A percentile compares a stretch with the other conserved stretches of the same genome.
Evolutionary conservation across 2,113 vertebrate genomes (phyloP).

Genomic region (Xerus inauris): DNA sequence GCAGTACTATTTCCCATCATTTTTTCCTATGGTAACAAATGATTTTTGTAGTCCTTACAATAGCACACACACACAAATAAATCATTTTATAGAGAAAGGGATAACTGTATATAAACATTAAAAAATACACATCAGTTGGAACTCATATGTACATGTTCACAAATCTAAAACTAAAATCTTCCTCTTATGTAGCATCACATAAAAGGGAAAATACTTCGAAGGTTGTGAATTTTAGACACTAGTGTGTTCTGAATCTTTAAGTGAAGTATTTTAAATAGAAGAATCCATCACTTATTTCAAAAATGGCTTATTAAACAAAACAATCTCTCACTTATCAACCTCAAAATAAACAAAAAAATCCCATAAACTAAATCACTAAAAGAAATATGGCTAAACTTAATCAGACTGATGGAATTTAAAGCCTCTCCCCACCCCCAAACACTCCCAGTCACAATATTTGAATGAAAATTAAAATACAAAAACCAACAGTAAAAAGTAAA

Average conservation of each 20-base stretch:
- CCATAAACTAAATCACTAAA: slow-evolving; percentile 44
- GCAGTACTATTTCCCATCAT: slow-evolving; percentile 16
- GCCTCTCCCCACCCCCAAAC: background rate
- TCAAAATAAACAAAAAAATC: slow-evolving; percentile 23
- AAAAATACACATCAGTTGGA: slow-evolving; percentile 61
- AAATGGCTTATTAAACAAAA: slow-evolving; percentile 60
- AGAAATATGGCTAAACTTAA: slow-evolving; percentile 36
- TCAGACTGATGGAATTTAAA: slow-evolving; percentile 35
- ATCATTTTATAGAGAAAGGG: slow-evolving; percentile 31
- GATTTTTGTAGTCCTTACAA: slow-evolving; percentile 42
- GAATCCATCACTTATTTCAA: slow-evolving; percentile 52
- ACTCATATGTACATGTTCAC: background rate
- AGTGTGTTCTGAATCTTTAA: slow-evolving; percentile 63
- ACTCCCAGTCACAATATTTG: slow-evolving; percentile 43
- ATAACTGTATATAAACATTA: background rate
- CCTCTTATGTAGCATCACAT: slow-evolving; percentile 40
- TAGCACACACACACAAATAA: slow-evolving; percentile 32
- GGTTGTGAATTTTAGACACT: slow-evolving; percentile 61
- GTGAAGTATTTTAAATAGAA: slow-evolving; percentile 62
- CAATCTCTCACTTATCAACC: slow-evolving; percentile 1
- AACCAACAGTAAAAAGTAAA: slow-evolving; percentile 15
- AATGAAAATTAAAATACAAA: slow-evolving; percentile 59
- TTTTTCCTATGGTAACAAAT: slow-evolving; percentile 40
- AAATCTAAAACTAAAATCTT: slow-evolving; percentile 51
- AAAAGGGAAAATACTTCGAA: slow-evolving; percentile 57